Conservation (phyloP, 2,113 vertebrate genomes). For the Aphyosemion australe region DNA sequence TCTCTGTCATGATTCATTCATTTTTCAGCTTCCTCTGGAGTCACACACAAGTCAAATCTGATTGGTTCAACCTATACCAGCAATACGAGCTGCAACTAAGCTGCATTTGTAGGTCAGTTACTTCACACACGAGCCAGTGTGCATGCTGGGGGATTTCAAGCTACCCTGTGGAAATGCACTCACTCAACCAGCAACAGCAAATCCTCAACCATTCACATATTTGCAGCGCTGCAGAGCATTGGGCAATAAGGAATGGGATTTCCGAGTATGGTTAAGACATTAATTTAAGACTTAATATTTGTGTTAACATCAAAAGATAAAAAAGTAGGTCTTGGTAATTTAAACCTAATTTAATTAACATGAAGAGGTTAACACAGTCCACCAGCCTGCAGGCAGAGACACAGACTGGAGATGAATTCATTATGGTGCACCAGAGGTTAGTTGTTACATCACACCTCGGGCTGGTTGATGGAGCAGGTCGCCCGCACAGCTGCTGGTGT, state of each 20-base stretch:
- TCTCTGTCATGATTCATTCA: constrained; percentile 48
- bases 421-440: constrained; percentile 64
- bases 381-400: constrained; percentile 39
- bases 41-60: constrained; percentile 48
- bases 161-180: constrained; percentile 47
- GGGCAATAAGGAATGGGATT: not conserved
- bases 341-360: constrained; percentile 13
- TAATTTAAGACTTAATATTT: not conserved
- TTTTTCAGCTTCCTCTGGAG: constrained; percentile 47
- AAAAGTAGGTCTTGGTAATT: not conserved
- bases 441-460: constrained; percentile 57
- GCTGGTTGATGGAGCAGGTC: constrained; percentile 49
- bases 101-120: constrained; percentile 69
- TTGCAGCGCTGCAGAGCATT: not conserved
- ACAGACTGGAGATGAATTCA: constrained; percentile 59
- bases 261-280: not conserved
- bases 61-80: constrained; percentile 52
- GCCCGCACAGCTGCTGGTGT: constrained; percentile 58
- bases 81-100: constrained; percentile 52
- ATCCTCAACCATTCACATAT: constrained; percentile 58
- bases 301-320: not conserved
- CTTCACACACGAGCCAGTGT: constrained; percentile 45
- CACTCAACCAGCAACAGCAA: constrained; percentile 47
- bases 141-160: constrained; percentile 57
- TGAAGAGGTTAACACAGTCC: constrained; percentile 36